Evolutionary conservation across 2,888 invertebrate species (phyloP), one percentile per base, ranked within the genome.

Genomic region (Rhagium mordax): DNA sequence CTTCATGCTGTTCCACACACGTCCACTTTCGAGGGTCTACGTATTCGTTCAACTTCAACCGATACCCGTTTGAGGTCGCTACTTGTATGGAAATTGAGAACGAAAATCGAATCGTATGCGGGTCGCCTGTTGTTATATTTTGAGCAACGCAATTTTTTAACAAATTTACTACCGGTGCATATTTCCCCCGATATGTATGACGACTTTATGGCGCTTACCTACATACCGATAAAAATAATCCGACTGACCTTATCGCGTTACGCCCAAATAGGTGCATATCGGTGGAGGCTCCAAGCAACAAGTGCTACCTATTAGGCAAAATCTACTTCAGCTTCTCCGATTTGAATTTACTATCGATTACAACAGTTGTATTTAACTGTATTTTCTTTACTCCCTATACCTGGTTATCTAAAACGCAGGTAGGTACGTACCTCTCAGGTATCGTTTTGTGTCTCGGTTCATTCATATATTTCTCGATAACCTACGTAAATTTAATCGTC

Each of bases 11-110:
- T 80, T 82, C 80, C 83, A 84, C 84, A 84, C 86, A 85, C 85
- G 84, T 84, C 85, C 84, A 82, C 81, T 83, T 83, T 82, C 84
- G 81, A 83, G 83, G 81, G 84, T 83, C 85, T 86, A 86, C 86
- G 86, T 86, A 81, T 79, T 78, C 74, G 77, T 68, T 70, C 70
- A 76, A 68, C 61, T 78, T 78, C 72, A 70, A 64, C 47, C 61
- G 72, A 72, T 64, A 65, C 64, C 73, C 77, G 71, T 72, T 53
- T 48, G 70, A 53, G 72, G 75, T 55, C 74, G 72, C 72, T 69
- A 65, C 73, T 69, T 49, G 72, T 73, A 68, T 68, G 60, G 66
- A 72, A 81, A 78, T 76, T 60, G 72, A 74, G 78, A 72, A 77
- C 81, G 79, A 78, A 78, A 79, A 79, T 81, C 81, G 77, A 79